A percentile compares a stretch with the other conserved stretches of the same genome.
These are phyloP conservation scores for Amphipoea oculea DNA, from an alignment of 2,888 invertebrate genomes.

Conservation along the genomic window DNA sequence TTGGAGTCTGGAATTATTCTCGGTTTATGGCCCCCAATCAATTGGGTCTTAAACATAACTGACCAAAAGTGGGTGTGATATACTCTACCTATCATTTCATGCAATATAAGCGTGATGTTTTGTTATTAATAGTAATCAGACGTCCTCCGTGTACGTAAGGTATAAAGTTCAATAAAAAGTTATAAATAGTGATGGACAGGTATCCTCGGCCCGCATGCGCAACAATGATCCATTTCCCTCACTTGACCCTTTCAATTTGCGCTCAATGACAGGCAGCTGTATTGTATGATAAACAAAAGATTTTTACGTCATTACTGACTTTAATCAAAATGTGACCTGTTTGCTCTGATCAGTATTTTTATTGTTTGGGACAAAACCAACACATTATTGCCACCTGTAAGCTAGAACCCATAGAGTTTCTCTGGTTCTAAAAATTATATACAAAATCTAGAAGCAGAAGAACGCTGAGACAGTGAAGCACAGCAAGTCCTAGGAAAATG, in stretches of 20 bases:
- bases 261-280: slow-evolving; percentile 21
- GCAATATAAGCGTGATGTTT: not conserved
- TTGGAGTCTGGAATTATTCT: no score
- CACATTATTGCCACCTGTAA: not conserved
- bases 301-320: not conserved
- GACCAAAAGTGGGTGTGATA: not conserved
- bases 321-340: not conserved
- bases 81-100: no score
- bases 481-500: not conserved
- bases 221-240: slow-evolving; percentile 53
- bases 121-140: not conserved
- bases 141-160: not conserved
- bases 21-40: not conserved
- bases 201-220: slow-evolving; percentile 49
- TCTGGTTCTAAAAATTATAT: not conserved
- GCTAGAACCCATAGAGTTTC: not conserved
- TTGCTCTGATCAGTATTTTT: not conserved
- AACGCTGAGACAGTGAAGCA: not conserved
- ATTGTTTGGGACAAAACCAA: no score
- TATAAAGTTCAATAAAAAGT: slow-evolving; percentile 39
- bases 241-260: slow-evolving; percentile 57
- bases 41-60: not conserved
- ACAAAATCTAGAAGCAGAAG: not conserved
- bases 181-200: slow-evolving; percentile 53
- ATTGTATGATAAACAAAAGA: slow-evolving; percentile 23